phyloP scores from a whole-genome alignment of 1,140 invertebrate species.

The Cydia fagiglandana region DNA sequence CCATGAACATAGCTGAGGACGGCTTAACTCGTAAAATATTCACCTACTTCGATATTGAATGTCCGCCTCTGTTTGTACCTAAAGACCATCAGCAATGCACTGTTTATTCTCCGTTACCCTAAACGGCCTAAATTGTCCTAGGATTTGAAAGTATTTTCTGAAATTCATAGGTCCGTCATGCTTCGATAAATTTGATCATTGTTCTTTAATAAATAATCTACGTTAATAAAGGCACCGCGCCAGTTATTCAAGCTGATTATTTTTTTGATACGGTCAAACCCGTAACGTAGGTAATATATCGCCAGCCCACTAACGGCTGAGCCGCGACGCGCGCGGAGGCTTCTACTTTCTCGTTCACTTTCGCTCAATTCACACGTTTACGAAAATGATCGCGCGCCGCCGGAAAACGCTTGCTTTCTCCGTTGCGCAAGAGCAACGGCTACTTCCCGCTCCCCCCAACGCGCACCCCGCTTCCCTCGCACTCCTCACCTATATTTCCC shows the following conservation, averaged over 20 bases:
- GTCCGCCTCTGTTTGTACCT: no score
- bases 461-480: conserved; percentile 38
- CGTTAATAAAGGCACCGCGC: neutral
- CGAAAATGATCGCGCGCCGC: conserved; percentile 71
- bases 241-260: neutral
- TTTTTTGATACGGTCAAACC: neutral
- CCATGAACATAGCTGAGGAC: neutral
- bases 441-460: conserved; percentile 59
- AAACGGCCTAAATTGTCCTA: no score
- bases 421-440: conserved; percentile 64
- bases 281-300: neutral
- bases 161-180: neutral
- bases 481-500: conserved; percentile 75
- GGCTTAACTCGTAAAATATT: conserved; percentile 20
- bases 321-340: conserved; percentile 6
- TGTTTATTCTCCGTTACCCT: neutral
- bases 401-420: conserved; percentile 73
- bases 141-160: neutral
- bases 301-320: neutral
- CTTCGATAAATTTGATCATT: no score
- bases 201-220: no score
- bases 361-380: conserved; percentile 76
- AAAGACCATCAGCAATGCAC: neutral
- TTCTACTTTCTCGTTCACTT: conserved; percentile 65
- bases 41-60: neutral